Evolutionary conservation across 1,140 invertebrate species (phyloP), one percentile per base, ranked within the genome.

Genomic region (Aphelenchoides fujianensis): DNA sequence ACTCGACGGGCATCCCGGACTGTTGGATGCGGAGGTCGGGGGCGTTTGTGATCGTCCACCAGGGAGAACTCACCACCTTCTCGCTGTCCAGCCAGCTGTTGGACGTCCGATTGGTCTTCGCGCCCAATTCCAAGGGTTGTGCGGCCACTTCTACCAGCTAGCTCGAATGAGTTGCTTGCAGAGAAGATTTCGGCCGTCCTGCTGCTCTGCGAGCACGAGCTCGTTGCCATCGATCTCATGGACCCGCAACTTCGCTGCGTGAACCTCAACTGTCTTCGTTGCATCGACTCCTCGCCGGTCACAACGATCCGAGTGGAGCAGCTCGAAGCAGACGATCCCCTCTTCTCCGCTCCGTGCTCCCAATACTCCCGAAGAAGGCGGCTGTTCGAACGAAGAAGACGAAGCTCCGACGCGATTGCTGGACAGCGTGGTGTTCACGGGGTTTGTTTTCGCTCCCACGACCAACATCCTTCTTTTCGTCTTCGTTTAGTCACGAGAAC

Each of bases 201-300:
- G 23, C 54, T 78, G 0, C 61, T 78, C n/a, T 80, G 77, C 41
- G 59, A 76, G 54, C 64, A 78, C 12, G 76, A 78, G 71, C 31
- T 78, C 3, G 69, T 80, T 34, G 69, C 62, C 16, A 70, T 78
- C 32, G 76, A 78, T 62, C 27, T 78, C 16, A 37, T 19, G 9
- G 72, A 77, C 41, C 67, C 74, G 9, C 32, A 41, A 28, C 80
- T 32, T 28, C 23, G 68, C 19, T 61, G 61, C 27, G 63, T 78
- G 62, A 31, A 48, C 2, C 62, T 78, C n/a, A 78, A 64, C 34
- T 61, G 69, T 37, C 68, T 78, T 3, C 34, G 80, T 61, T 61
- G 64, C 7, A 36, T 78, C 36, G 74, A 78, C 63, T 79, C 74
- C 34, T 77, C 78, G 5, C 74, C 76, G 7, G 62, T 78, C n/a